Evolutionary conservation across 2,888 invertebrate species (phyloP), one percentile per base, ranked within the genome.

Genomic region (Netelia virgata): DNA sequence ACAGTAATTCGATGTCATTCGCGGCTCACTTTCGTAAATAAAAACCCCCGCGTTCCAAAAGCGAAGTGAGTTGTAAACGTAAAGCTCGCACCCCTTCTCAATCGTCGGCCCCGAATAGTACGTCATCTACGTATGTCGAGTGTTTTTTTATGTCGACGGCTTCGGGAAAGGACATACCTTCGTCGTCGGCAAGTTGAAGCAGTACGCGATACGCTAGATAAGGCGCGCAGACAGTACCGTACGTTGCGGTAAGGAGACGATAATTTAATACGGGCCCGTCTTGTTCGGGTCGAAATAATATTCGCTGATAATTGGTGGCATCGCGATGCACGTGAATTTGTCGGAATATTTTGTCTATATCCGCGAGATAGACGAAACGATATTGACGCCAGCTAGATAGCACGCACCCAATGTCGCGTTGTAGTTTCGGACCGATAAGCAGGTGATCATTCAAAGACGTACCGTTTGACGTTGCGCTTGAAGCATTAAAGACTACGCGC

Each of bases 71-170:
- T 18, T 72, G 14, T 0, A 6, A 3, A 8, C 57, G 55, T 6
- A 57, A 53, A 10, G 50, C 14, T 0, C 57, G 57, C 23, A 59
- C 76, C 1, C n/a, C 3, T 28, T 20, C 59, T 1, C 10, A 23
- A 0, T 69, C 36, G 1, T 77, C 66, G 9, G 82, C 78, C 1
- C 82, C 82, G 18, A 80, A 76, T 9, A 80, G n/a, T 0, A 82
- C 64, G 23, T 82, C 80, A 14, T 86, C 82, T 1, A 91, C 86
- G 55, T 91, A 90, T 16, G 88, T 84, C 28, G 89, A 86, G 3
- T 83, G 20, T 0, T 28, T 14, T 10, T 89, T 11, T 11, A 73
- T 82, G 14, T 73, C 18, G 0, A 86, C 70, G 14, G 88, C 88
- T 1, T 41, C 8, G 0, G 90, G 89, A 47, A 80, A 80, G 0